Conservation (phyloP, 2,113 vertebrate genomes). For the Camelus bactrianus region DNA sequence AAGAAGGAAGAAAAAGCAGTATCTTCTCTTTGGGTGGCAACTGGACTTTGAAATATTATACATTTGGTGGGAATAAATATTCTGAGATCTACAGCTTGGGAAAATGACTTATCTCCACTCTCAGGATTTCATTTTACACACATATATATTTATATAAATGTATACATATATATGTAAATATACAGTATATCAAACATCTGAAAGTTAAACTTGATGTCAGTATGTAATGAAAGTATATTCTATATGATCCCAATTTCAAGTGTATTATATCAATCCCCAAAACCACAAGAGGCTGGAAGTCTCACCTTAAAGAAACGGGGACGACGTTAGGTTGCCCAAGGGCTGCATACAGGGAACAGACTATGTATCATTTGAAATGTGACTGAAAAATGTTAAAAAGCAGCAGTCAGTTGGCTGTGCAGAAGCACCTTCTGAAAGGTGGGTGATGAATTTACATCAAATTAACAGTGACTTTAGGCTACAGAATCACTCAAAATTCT, state of each 20-base stretch:
- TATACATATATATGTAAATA: not conserved
- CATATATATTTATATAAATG: not conserved
- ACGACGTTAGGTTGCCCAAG: not conserved
- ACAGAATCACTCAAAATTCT: not conserved
- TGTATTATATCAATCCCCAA: not conserved
- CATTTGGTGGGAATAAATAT: constrained; percentile 31
- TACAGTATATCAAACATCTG: not conserved
- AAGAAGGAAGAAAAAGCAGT: not conserved
- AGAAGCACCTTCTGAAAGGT: not conserved
- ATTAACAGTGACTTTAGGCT: not conserved
- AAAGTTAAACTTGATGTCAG: not conserved
- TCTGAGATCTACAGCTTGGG: not conserved
- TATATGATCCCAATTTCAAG: not conserved
- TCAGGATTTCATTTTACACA: not conserved
- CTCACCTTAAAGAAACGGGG: not conserved
- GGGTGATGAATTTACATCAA: not conserved
- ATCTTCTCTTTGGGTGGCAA: not conserved
- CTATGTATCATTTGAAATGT: not conserved
- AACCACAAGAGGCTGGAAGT: not conserved
- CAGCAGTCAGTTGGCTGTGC: not conserved
- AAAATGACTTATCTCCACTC: not conserved
- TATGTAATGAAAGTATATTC: not conserved
- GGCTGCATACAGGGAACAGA: not conserved
- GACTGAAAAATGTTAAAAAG: constrained; percentile 16
- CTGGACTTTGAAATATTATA: not conserved